Base-by-base conservation (phyloP, 1,140 invertebrate genomes). In the Venustaconcha ellipsiformis region DNA sequence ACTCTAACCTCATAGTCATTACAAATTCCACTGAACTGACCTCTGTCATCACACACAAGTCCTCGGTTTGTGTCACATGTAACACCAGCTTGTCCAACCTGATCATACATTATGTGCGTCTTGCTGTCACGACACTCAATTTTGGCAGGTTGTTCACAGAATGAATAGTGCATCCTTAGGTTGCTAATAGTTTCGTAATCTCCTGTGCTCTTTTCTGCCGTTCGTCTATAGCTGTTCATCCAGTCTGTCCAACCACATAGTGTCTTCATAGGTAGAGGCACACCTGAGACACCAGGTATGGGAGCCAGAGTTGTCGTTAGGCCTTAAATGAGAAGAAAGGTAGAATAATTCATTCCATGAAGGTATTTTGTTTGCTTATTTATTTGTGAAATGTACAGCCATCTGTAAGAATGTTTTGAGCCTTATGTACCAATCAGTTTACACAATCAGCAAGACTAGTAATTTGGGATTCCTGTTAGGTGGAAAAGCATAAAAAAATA, bases 1-100 rank as follows among this genome's bases (percentile, higher is more conserved):
- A 86, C 72, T 57, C 83, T 23, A 6, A 86, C 82, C 75, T 86
- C 80, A 67, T 84, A 86, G 65, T 86, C 84, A 57, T 68, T 76
- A 64, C 84, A 86, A 14, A 67, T 57, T 4, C 63, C 76, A 17
- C 80, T 78, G 18, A 67, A 58, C 62, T 86, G 84, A 20, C 72
- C 67, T 3, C 70, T 75, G 56, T 86, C 82, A n/a, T 82, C 75
- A 67, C 84, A 86, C 12, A 84, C 77, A 14, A 86, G 64, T 56
- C 84, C 84, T 14, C 67, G 67, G 74, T 86, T 86, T 20, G 82
- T 58, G 62, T 84, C 82, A 70, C 84, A 86, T 8, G 79, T 77
- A 12, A 86, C 82, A 17, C 78, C 83, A 67, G 76, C 62, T 58
- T 83, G 80, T 15, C 78, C 81, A 30, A 79, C 71, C 17, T 74